Evolutionary conservation across 1,140 invertebrate species (phyloP).

Genomic region (Anastrepha ludens): DNA sequence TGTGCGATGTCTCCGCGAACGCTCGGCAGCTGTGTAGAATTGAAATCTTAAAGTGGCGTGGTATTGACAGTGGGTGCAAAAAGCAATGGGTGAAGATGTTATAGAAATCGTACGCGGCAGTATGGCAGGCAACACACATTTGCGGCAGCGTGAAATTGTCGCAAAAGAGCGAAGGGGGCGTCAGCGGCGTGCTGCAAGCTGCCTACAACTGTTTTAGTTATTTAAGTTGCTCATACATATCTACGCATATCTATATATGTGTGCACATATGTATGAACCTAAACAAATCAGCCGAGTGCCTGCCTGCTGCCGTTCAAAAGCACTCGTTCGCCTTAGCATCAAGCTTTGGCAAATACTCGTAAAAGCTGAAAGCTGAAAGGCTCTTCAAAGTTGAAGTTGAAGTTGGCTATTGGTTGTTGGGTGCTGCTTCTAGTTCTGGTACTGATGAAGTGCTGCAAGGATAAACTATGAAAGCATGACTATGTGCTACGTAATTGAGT

Average conservation of each 20-base stretch:
- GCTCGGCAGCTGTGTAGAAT: background rate
- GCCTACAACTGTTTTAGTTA: background rate
- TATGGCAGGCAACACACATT: constrained; percentile 5
- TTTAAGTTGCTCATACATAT: background rate
- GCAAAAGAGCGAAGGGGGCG: background rate
- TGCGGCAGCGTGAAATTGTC: background rate
- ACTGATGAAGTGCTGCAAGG: constrained; percentile 9
- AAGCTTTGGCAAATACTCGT: constrained; percentile 22
- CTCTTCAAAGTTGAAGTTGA: constrained; percentile 31
- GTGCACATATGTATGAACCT: background rate
- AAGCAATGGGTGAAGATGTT: background rate
- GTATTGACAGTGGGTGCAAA: background rate
- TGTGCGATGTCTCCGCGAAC: background rate
- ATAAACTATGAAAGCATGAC: background rate
- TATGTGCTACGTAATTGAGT: too few species aligned
- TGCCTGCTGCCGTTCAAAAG: background rate
- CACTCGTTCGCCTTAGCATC: background rate
- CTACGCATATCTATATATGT: background rate
- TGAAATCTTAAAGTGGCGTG: constrained; percentile 40
- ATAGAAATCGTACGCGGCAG: background rate
- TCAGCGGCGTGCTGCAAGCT: constrained; percentile 5
- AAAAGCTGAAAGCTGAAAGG: constrained; percentile 24
- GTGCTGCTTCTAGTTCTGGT: background rate
- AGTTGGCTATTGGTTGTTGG: background rate
- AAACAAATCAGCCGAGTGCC: background rate